Evolutionary conservation across 2,113 vertebrate species (phyloP).

Genomic region (Bufo gargarizans): DNA sequence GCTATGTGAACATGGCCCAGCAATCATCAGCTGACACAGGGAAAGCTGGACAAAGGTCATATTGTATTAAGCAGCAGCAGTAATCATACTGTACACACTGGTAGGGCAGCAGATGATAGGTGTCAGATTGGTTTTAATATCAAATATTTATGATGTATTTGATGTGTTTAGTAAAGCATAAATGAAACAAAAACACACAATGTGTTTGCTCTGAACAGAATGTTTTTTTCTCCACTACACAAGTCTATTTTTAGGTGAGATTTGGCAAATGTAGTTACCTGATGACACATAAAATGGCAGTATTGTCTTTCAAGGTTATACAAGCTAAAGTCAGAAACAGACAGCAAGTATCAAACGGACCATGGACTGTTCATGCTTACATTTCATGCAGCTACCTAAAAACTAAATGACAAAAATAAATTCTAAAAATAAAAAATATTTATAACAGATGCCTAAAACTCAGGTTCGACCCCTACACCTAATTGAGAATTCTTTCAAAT

Average conservation of each 20-base stretch:
- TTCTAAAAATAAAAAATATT: too few species aligned
- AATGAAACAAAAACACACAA: background rate
- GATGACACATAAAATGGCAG: background rate
- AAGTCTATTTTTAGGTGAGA: background rate
- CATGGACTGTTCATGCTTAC: background rate
- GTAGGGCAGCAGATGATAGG: too few species aligned
- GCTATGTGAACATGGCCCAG: too few species aligned
- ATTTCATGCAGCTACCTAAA: too few species aligned
- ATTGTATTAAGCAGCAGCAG: background rate
- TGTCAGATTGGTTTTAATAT: background rate
- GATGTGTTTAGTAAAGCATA: background rate
- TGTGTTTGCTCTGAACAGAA: background rate
- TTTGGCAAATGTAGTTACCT: background rate
- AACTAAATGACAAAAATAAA: too few species aligned
- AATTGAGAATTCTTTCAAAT: too few species aligned
- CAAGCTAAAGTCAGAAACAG: background rate
- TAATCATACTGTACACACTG: too few species aligned
- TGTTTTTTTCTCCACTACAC: background rate
- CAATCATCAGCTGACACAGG: background rate
- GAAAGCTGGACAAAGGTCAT: background rate
- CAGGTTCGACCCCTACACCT: too few species aligned
- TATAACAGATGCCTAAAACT: too few species aligned
- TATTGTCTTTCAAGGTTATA: constrained; percentile 22
- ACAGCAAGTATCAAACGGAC: background rate
- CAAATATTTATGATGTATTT: background rate